Percentiles rank a stretch among this genome's conserved stretches.
Conservation (phyloP, 2,797 vertebrate species). For the Gymnothorax reevesii region DNA sequence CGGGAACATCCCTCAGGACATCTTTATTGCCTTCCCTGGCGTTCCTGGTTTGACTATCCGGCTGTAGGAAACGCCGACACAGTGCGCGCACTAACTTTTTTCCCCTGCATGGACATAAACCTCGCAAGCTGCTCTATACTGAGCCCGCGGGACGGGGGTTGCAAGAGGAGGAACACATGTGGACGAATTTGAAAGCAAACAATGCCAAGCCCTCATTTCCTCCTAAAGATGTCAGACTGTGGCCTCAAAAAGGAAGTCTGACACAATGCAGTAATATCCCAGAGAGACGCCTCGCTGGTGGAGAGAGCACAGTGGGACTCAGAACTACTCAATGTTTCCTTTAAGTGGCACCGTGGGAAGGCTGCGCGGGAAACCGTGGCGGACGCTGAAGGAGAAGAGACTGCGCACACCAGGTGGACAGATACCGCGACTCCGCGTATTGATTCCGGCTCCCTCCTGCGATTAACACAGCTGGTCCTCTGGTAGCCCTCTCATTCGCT, state of each 20-base stretch:
- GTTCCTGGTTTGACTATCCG: neutral
- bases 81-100: neutral
- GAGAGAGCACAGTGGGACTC: slow-evolving; percentile 16
- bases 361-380: neutral
- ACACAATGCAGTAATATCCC: slow-evolving; percentile 17
- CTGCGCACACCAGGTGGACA: neutral
- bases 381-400: neutral
- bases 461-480: neutral
- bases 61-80: neutral
- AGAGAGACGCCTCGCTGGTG: neutral
- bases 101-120: slow-evolving; percentile 17
- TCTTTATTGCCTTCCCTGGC: neutral
- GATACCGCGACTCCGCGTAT: neutral
- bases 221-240: slow-evolving; percentile 15
- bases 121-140: neutral
- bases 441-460: neutral
- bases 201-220: neutral
- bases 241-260: slow-evolving; percentile 8
- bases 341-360: neutral
- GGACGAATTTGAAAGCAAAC: neutral
- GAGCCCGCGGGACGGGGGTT: neutral
- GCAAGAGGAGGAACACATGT: slow-evolving; percentile 11
- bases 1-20: neutral
- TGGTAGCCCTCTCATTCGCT: neutral
- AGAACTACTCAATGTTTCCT: neutral